These are phyloP conservation scores for Taeniopygia guttata DNA, from an alignment of 2,797 vertebrate species.

Conservation along the genomic window DNA sequence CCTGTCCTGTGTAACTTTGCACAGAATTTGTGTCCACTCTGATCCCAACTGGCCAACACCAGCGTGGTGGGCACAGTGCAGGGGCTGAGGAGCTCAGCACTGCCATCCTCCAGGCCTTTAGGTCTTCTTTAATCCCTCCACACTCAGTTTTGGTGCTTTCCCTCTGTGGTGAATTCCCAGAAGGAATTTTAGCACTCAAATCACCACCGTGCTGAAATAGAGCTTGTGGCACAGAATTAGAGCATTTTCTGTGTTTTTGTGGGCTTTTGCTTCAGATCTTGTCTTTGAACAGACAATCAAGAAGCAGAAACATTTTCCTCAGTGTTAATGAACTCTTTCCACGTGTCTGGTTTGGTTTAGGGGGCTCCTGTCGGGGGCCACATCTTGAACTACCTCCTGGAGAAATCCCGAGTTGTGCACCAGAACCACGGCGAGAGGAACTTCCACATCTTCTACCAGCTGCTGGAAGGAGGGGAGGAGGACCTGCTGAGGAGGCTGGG, in stretches of 20 bases:
- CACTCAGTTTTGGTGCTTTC: not conserved
- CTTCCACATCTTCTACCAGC: constrained; percentile 98
- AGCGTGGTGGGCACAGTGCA: not conserved
- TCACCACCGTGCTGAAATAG: not conserved
- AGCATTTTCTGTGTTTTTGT: not conserved
- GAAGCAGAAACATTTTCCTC: not conserved
- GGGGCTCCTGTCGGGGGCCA: constrained; percentile 95
- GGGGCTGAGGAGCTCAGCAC: not conserved
- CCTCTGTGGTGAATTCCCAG: not conserved
- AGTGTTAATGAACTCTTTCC: not conserved
- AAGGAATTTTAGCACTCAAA: not conserved
- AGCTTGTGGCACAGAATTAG: not conserved
- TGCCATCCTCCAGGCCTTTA: not conserved
- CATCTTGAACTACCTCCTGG: constrained; percentile 98
- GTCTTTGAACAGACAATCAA: not conserved
- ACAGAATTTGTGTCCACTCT: not conserved
- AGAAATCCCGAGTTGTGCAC: constrained; percentile 96
- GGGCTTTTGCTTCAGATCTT: not conserved
- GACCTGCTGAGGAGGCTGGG: constrained; percentile 91
- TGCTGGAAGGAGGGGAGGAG: constrained; percentile 94
- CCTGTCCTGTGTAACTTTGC: not conserved
- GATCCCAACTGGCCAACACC: not conserved
- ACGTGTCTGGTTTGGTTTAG: constrained; percentile 68
- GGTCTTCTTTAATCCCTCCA: not conserved
- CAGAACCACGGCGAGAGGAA: constrained; percentile 97